phyloP scores from a whole-genome alignment of 1,140 invertebrate species.

The Centruroides sculpturatus region DNA sequence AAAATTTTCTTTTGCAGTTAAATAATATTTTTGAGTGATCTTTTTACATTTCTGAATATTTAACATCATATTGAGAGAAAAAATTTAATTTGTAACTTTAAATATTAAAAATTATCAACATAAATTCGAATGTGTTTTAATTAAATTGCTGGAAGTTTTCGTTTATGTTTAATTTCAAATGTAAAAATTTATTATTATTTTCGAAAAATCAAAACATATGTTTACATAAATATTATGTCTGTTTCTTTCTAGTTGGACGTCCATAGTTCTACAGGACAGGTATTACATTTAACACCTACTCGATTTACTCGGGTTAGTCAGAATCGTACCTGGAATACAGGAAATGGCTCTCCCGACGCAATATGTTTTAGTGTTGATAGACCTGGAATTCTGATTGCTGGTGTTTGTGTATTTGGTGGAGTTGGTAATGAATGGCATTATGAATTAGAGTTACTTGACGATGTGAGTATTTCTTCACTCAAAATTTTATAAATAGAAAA shows the following conservation, averaged over 20 bases:
- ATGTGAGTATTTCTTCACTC: conserved; percentile 34
- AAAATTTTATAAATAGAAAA: too few relatives aligned
- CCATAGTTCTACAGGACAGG: conserved; percentile 38
- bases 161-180: too few relatives aligned
- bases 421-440: conserved; percentile 55
- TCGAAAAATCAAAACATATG: not conserved
- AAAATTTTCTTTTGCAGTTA: too few relatives aligned
- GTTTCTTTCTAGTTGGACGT: conserved; percentile 21
- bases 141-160: too few relatives aligned
- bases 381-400: conserved; percentile 71
- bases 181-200: too few relatives aligned
- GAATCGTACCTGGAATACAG: conserved; percentile 87
- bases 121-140: too few relatives aligned
- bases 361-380: conserved; percentile 88
- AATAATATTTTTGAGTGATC: too few relatives aligned
- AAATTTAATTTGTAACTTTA: too few relatives aligned
- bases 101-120: too few relatives aligned
- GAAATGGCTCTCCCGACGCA: conserved; percentile 90
- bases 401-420: conserved; percentile 78
- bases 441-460: conserved; percentile 79
- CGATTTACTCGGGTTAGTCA: conserved; percentile 79
- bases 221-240: not conserved
- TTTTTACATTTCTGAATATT: too few relatives aligned
- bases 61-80: too few relatives aligned
- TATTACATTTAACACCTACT: conserved; percentile 69